Base-by-base conservation (phyloP, 35 echinoderm and acorn worm species). In the Ophioderma brevispina region DNA sequence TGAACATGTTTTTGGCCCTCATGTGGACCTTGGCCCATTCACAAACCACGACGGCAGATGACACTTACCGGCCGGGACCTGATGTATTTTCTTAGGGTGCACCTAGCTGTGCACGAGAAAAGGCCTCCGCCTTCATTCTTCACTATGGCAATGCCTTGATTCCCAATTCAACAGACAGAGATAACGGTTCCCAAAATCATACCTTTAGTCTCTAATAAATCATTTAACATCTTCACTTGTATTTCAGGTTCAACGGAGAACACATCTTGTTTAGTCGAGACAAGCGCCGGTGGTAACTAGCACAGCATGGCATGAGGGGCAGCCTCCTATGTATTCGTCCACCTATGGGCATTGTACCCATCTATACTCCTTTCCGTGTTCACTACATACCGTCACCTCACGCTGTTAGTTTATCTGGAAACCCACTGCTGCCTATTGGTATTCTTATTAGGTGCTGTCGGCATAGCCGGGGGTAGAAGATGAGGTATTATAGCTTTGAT, bases 231-330 rank as follows among this genome's bases (percentile, higher is more conserved):
- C n/a, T 55, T 55, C 1, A 15, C 28, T 25, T 55, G 59, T 79
- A 10, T 87, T 33, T 49, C 13, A 99, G 97, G 97, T 50, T 99
- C 97, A 21, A 99, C 93, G 97, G 97, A 78, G 93, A 95, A 75
- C 94, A 93, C 55, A 95, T 99, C 31, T 99, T n/a, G 97, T 59
- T 84, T 99, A 76, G 93, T 84, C 13, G 97, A 94, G 37, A 94
- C 95, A 81, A 94, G 97, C 37, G 84, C 97, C 15, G 97, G 97
- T 38, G 97, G 97, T 77, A 99, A 99, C 49, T 99, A 39, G 88
- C 90, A 19, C 88, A 28, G 94, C 97, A 23, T 18, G 97, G 87
- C 0, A 99, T 99, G 97, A 90, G 97, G 38, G n/a, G 93, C 97
- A 33, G 97, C 97, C 3, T 95, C 93, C 25, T 99, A 99, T 85